phyloP scores from a whole-genome alignment of 2,888 invertebrate genomes.

The Xanthorhoe designata region DNA sequence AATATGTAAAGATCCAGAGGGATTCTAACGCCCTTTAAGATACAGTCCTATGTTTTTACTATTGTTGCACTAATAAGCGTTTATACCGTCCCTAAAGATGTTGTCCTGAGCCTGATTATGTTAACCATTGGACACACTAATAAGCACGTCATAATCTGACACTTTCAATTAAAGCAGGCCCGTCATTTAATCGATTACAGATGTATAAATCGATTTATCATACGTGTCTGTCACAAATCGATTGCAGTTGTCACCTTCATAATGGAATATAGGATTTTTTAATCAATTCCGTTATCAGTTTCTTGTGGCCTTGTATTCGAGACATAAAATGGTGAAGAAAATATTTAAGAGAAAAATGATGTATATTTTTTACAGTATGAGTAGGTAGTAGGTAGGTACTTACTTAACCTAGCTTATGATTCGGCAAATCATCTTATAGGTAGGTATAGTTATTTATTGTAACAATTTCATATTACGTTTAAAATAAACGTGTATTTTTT shows the following conservation, averaged over 20 bases:
- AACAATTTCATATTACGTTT: no score
- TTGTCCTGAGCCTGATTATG: neutral
- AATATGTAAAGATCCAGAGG: no score
- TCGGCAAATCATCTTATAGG: no score
- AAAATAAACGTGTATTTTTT: no score
- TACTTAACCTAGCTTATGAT: no score
- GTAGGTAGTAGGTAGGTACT: no score
- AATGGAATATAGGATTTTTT: constrained; percentile 42
- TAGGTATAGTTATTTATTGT: no score
- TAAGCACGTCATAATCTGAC: constrained; percentile 36
- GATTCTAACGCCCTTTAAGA: no score
- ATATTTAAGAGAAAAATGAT: neutral
- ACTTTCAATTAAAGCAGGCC: constrained; percentile 56
- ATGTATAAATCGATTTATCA: constrained; percentile 73
- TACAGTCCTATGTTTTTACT: no score
- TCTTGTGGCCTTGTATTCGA: constrained; percentile 22
- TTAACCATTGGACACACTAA: constrained; percentile 33
- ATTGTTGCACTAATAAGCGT: no score
- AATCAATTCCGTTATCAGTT: constrained; percentile 44
- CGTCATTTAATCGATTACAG: constrained; percentile 69
- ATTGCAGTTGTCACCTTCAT: constrained; percentile 81
- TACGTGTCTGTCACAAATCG: constrained; percentile 80
- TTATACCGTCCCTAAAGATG: neutral
- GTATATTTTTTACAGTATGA: no score
- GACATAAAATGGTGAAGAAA: constrained; percentile 23